These are phyloP conservation scores for Drosophila subquinaria DNA, from an alignment of 2,888 invertebrate species.

Conservation along the genomic window DNA sequence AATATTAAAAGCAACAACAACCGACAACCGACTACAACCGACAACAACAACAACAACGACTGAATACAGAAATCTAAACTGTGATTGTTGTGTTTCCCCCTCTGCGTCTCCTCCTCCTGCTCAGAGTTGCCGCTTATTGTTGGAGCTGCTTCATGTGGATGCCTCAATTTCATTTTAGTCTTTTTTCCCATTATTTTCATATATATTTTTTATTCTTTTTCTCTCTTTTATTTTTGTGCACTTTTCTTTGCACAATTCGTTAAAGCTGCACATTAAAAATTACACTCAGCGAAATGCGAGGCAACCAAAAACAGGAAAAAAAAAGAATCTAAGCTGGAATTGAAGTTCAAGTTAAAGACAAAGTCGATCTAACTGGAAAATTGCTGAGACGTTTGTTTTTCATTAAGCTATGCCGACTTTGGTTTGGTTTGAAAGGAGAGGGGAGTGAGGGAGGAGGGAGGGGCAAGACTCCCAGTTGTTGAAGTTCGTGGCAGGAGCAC, in stretches of 20 bases:
- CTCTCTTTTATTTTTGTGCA: conserved; percentile 36
- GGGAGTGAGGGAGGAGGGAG: neutral
- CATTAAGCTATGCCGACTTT: conserved; percentile 55
- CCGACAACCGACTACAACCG: neutral
- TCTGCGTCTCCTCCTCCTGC: conserved; percentile 3
- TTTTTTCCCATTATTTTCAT: conserved; percentile 77
- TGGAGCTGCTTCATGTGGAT: conserved; percentile 23
- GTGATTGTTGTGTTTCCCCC: conserved; percentile 63
- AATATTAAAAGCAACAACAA: conserved; percentile 63
- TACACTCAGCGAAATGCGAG: conserved; percentile 69
- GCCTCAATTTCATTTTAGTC: conserved; percentile 76
- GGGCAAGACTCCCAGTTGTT: conserved; percentile 5
- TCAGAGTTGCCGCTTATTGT: neutral
- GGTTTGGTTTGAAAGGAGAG: neutral
- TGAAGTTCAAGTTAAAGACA: conserved; percentile 1
- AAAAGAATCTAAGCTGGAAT: conserved; percentile 10
- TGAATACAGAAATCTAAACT: conserved; percentile 73
- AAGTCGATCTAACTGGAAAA: conserved; percentile 73
- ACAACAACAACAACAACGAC: conserved; percentile 20
- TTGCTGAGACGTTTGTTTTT: conserved; percentile 78
- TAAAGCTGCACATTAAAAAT: conserved; percentile 73
- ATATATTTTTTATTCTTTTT: conserved; percentile 48
- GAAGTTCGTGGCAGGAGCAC: conserved; percentile 67
- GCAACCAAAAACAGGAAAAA: conserved; percentile 18
- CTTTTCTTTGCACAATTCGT: conserved; percentile 70